These are phyloP conservation scores for Drosophila recens DNA, from an alignment of 2,888 invertebrate genomes.

Conservation along the genomic window DNA sequence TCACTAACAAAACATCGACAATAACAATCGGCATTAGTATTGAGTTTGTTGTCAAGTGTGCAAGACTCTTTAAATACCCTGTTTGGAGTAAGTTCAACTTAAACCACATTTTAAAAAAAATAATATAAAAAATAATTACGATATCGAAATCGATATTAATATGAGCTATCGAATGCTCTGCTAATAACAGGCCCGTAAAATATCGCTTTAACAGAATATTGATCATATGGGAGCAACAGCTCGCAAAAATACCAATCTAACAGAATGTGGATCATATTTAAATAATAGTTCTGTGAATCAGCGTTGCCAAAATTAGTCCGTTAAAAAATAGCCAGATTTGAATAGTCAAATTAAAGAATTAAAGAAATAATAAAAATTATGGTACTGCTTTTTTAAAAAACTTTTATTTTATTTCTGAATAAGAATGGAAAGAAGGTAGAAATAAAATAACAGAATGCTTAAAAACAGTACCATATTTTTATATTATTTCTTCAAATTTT, in stretches of 20 bases:
- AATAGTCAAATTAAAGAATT: no score
- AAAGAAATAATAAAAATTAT: no score
- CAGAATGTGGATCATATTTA: background rate
- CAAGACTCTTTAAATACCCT: background rate
- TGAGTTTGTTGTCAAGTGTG: background rate
- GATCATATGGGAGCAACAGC: background rate
- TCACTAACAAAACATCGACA: slow-evolving; percentile 1
- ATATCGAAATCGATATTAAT: background rate
- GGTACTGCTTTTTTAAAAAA: no score
- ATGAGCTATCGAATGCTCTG: background rate
- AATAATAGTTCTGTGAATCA: background rate
- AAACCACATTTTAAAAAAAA: background rate
- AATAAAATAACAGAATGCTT: no score
- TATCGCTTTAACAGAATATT: background rate
- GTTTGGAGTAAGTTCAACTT: background rate
- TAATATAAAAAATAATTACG: background rate
- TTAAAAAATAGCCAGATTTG: no score
- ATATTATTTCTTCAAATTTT: no score
- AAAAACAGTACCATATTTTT: no score
- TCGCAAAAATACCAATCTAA: background rate
- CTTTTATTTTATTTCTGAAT: no score
- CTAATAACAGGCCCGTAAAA: no score
- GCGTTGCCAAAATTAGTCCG: no score
- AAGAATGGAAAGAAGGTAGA: no score
- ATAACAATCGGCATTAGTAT: slow-evolving; percentile 3